These are phyloP conservation scores for Sphinx pinastri DNA, from an alignment of 2,888 invertebrate species.

Conservation along the genomic window DNA sequence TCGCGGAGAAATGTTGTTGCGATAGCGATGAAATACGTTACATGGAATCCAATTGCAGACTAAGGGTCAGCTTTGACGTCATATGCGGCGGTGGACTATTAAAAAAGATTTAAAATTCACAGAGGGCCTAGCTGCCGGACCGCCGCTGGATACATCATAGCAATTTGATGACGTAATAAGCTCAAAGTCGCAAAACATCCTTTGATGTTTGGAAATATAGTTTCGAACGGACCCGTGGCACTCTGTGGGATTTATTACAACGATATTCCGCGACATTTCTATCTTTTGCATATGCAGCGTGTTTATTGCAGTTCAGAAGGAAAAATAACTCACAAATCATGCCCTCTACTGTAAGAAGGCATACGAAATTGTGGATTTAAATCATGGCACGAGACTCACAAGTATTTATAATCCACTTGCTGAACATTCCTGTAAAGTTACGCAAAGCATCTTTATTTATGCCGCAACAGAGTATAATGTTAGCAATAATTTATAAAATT, in stretches of 20 bases:
- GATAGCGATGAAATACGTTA: slow-evolving; percentile 38
- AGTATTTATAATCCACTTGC: slow-evolving; percentile 20
- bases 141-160: slow-evolving; percentile 62
- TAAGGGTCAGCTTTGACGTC: slow-evolving; percentile 62
- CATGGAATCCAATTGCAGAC: slow-evolving; percentile 64
- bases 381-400: neutral
- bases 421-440: slow-evolving; percentile 19
- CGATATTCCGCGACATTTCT: slow-evolving; percentile 3
- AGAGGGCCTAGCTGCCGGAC: slow-evolving; percentile 70
- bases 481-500: slow-evolving; percentile 67
- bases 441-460: slow-evolving; percentile 42
- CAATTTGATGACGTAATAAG: slow-evolving; percentile 73
- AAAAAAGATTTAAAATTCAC: slow-evolving; percentile 83
- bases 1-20: slow-evolving; percentile 22
- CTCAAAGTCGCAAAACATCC: slow-evolving; percentile 63
- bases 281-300: neutral
- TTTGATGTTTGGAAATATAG: slow-evolving; percentile 67
- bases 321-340: slow-evolving; percentile 15
- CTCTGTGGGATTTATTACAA: slow-evolving; percentile 22
- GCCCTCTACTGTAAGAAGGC: neutral
- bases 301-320: slow-evolving; percentile 1
- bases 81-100: slow-evolving; percentile 59
- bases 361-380: slow-evolving; percentile 11
- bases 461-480: slow-evolving; percentile 48
- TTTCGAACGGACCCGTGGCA: slow-evolving; percentile 37